A percentile compares a stretch with the other conserved stretches of the same genome.
Evolutionary conservation across 2,888 invertebrate genomes (phyloP).

Genomic region (Sphaerophoria taeniata): DNA sequence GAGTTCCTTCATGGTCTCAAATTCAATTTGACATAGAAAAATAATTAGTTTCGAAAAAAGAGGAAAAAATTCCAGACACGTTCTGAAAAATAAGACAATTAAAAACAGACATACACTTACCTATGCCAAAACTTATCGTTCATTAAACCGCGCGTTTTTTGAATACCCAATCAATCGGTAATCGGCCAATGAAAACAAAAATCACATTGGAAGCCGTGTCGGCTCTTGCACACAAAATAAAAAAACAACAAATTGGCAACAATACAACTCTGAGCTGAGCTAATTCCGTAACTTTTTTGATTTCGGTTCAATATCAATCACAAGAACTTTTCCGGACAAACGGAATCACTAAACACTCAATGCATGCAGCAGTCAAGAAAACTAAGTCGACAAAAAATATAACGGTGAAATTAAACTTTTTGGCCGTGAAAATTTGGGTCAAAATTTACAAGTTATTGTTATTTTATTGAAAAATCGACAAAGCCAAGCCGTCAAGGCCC

Average conservation of each 20-base stretch:
- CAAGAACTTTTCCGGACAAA: not conserved
- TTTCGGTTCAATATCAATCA: not conserved
- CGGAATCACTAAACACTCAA: not conserved
- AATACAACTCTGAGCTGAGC: not conserved
- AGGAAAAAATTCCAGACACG: constrained; percentile 40
- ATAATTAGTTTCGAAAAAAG: not conserved
- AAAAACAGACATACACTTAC: constrained; percentile 31
- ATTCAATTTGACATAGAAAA: constrained; percentile 11
- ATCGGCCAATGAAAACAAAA: constrained; percentile 9
- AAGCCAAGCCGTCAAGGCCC: constrained; percentile 43
- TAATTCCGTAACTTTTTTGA: not conserved
- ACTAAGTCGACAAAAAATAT: not conserved
- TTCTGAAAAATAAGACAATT: constrained; percentile 28
- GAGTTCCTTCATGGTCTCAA: not conserved
- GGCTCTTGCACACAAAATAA: constrained; percentile 49
- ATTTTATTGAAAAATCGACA: constrained; percentile 10
- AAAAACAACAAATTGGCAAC: constrained; percentile 15
- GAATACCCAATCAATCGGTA: constrained; percentile 51
- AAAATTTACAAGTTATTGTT: constrained; percentile 4
- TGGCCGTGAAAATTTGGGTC: constrained; percentile 49
- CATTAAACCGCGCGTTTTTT: constrained; percentile 31
- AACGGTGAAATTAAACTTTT: constrained; percentile 8
- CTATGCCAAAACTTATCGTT: constrained; percentile 40
- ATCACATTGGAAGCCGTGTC: constrained; percentile 31
- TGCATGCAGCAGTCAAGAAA: not conserved